These are phyloP conservation scores for Palaemon carinicauda DNA, from an alignment of 1,140 invertebrate genomes.

Conservation along the genomic window DNA sequence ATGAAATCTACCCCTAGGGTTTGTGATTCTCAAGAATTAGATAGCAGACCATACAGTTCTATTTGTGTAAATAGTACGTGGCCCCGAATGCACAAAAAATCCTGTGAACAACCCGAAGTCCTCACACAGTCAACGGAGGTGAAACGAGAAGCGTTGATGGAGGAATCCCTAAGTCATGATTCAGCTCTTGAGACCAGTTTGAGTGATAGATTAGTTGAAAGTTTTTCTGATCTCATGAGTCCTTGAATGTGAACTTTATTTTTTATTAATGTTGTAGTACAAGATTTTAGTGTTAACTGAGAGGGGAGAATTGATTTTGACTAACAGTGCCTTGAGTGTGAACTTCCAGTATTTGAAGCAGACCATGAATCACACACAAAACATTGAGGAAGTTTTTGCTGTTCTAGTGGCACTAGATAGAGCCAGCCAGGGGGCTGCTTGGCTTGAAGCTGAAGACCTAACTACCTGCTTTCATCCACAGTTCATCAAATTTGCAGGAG, in stretches of 20 bases:
- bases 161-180: constrained; percentile 16
- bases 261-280: background rate
- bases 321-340: constrained; percentile 30
- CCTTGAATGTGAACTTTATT: constrained; percentile 19
- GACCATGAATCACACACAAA: constrained; percentile 35
- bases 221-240: constrained; percentile 29
- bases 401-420: constrained; percentile 28
- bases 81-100: background rate
- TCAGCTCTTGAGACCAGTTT: constrained; percentile 33
- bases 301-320: constrained; percentile 2
- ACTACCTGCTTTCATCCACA: constrained; percentile 35
- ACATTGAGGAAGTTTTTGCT: constrained; percentile 8
- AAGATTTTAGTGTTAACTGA: background rate
- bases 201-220: constrained; percentile 47
- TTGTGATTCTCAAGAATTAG: constrained; percentile 11
- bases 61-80: background rate
- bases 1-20: constrained; percentile 19
- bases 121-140: background rate
- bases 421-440: constrained; percentile 25
- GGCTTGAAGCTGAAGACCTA: constrained; percentile 1
- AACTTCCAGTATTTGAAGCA: constrained; percentile 42
- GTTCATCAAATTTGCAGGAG: constrained; percentile 17
- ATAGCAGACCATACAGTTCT: background rate
- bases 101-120: background rate
- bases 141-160: background rate